Percentiles rank a stretch among this genome's conserved stretches.
phyloP scores from a whole-genome alignment of 2,797 vertebrate species.

The Microctenopoma stevenorrisi region DNA sequence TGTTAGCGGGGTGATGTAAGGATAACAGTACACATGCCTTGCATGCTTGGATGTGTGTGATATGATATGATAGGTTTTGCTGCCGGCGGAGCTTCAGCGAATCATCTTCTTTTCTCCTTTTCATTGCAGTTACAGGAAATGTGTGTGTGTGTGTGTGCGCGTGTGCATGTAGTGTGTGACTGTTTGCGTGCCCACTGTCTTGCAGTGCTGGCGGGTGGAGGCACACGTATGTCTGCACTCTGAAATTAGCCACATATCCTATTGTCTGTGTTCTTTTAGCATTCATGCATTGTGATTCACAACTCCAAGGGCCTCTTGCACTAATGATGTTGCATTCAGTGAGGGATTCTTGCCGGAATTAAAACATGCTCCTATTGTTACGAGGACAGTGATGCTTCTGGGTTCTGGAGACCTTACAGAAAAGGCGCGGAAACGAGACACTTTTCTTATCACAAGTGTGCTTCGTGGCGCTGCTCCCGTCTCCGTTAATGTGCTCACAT shows the following conservation, averaged over 20 bases:
- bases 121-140: slow-evolving; percentile 67
- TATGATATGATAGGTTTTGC: slow-evolving; percentile 81
- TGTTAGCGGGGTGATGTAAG: slow-evolving; percentile 72
- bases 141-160: slow-evolving; percentile 46
- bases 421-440: slow-evolving; percentile 35
- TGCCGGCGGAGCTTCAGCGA: slow-evolving; percentile 71
- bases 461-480: slow-evolving; percentile 25
- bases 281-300: slow-evolving; percentile 81
- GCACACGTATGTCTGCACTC: slow-evolving; percentile 77
- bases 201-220: slow-evolving; percentile 72
- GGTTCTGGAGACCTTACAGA: slow-evolving; percentile 63
- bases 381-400: slow-evolving; percentile 69
- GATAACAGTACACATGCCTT: slow-evolving; percentile 78
- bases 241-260: slow-evolving; percentile 82
- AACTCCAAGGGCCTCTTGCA: slow-evolving; percentile 75
- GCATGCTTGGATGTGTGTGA: slow-evolving; percentile 79
- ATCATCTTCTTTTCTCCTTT: slow-evolving; percentile 71
- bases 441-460: slow-evolving; percentile 49
- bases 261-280: slow-evolving; percentile 81
- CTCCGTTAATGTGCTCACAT: slow-evolving; percentile 43
- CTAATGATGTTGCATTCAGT: slow-evolving; percentile 78
- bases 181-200: slow-evolving; percentile 60
- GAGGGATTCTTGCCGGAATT: slow-evolving; percentile 72
- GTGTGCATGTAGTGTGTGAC: slow-evolving; percentile 34
- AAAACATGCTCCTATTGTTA: slow-evolving; percentile 72